Evolutionary conservation across 1,140 invertebrate genomes (phyloP), one percentile per base, ranked within the genome.

Genomic region (Eufriesea mexicana): DNA sequence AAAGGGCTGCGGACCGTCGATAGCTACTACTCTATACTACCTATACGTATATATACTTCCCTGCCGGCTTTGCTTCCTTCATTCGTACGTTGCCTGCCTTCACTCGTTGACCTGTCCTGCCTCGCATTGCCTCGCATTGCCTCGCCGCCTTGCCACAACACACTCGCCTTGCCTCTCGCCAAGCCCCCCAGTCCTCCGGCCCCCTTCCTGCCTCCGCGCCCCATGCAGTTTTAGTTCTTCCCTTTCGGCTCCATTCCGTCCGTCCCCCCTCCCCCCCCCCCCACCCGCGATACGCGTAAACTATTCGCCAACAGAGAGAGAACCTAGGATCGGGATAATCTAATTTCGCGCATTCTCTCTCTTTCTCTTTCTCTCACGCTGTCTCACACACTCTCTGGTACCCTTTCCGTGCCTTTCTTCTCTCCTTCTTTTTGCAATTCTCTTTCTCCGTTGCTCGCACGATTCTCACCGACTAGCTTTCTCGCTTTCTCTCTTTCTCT

Each of bases 381-480:
- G 12, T 61, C 9, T 59, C 12, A 12, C 8, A 14, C 12, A 18
- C 25, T 35, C 35, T 35, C 35, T 35, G 35, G 35, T 35, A 62
- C 8, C 8, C 61, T 62, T 62, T 62, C 61, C 18, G 16, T 18
- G 16, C 16, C 28, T 62, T 62, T 62, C 28, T 61, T 61, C 25
- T 62, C 55, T 62, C 61, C 28, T 20, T 4, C 35, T 35, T 20
- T 20, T 35, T 20, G 5, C 23, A 61, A 54, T 67, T 72, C 25
- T 57, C 51, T 78, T 79, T 67, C 66, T 73, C 70, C 35, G n/a
- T 74, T 61, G 42, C 35, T 61, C 42, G 42, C 35, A 57, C 35
- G 49, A 23, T 28, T 47, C 35, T 35, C 47, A 83, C 16, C 35
- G 55, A 18, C 67, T 12, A 72, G n/a, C 23, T 20, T 20, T 35